Evolutionary conservation across 2,888 invertebrate species (phyloP).

Genomic region (Macaria notata): DNA sequence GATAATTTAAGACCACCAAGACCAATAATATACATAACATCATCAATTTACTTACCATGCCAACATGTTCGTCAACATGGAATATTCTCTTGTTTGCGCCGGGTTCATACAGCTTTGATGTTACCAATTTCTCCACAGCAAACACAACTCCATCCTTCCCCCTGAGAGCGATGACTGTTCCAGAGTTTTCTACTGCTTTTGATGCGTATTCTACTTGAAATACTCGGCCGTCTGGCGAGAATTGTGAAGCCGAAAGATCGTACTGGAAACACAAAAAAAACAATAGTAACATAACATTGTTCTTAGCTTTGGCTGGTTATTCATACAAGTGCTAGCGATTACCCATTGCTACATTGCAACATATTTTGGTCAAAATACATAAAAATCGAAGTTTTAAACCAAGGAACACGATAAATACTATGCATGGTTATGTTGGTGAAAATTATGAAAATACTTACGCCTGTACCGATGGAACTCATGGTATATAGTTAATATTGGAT

Average conservation of each 20-base stretch:
- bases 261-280: conserved; percentile 85
- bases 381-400: background rate
- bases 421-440: conserved; percentile 22
- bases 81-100: conserved; percentile 96
- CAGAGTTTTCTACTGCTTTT: conserved; percentile 99
- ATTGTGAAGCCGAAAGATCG: conserved; percentile 99
- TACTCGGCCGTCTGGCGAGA: conserved; percentile 99
- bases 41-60: conserved; percentile 85
- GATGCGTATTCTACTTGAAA: conserved; percentile 99
- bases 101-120: conserved; percentile 95
- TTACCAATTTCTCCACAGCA: conserved; percentile 98
- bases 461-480: conserved; percentile 98
- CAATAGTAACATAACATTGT: too few species aligned
- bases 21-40: too few species aligned
- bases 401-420: conserved; percentile 1
- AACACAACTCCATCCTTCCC: conserved; percentile 98
- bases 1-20: too few species aligned
- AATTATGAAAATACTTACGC: conserved; percentile 84
- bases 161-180: conserved; percentile 96
- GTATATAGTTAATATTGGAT: conserved; percentile 44
- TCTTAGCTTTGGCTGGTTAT: too few species aligned
- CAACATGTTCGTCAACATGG: conserved; percentile 96
- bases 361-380: background rate
- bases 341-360: too few species aligned
- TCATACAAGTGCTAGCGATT: too few species aligned